phyloP scores from a whole-genome alignment of 2,888 invertebrate genomes.

The Calliphora vomitoria region DNA sequence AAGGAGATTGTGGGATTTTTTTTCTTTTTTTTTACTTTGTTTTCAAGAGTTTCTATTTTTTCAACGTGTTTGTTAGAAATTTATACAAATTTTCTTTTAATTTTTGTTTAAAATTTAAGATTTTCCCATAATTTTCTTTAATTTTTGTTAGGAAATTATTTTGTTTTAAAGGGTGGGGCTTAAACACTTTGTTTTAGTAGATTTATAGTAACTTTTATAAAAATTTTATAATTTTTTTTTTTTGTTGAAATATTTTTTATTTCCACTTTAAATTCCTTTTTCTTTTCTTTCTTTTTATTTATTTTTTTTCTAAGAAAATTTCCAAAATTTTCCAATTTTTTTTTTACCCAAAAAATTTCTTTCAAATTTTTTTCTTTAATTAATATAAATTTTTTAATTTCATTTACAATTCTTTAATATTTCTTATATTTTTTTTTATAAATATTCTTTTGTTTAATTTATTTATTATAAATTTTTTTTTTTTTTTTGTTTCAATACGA shows the following conservation, averaged over 20 bases:
- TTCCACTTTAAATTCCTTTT: background rate
- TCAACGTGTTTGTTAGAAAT: background rate
- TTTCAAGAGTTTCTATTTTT: background rate
- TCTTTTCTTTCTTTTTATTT: too few relatives aligned
- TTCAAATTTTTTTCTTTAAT: background rate
- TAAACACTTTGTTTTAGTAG: background rate
- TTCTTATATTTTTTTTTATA: conserved; percentile 25
- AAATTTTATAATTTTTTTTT: background rate
- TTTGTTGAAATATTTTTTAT: background rate
- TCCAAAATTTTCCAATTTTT: background rate
- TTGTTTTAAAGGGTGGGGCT: conserved; percentile 49
- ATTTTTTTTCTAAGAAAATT: background rate
- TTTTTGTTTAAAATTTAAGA: background rate
- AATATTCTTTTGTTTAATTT: conserved; percentile 25
- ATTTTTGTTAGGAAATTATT: background rate
- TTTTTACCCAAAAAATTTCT: conserved; percentile 1
- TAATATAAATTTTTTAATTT: background rate
- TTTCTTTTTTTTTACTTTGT: conserved; percentile 19
- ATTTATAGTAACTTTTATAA: background rate
- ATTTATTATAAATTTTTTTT: conserved; percentile 43
- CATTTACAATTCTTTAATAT: background rate
- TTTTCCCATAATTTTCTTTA: conserved; percentile 11
- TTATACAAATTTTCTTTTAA: background rate
- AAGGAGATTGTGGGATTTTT: background rate
- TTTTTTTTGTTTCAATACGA: conserved; percentile 48